Percentiles rank a stretch among this genome's conserved stretches.
Conservation (phyloP, 2,888 invertebrate genomes). For the Eilema caniola region DNA sequence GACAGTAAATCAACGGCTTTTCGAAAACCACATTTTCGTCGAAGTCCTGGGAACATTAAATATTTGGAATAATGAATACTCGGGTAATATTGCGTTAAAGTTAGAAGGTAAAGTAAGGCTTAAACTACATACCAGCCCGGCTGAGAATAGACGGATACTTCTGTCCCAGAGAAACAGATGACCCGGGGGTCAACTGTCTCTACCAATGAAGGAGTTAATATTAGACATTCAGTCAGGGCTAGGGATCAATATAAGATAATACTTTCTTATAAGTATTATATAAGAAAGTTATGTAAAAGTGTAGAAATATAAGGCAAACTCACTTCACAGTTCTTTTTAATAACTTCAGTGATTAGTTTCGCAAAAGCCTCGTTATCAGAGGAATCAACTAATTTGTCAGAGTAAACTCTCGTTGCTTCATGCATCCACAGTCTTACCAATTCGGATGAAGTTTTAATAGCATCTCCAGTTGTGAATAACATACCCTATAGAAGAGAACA, state of each 20-base stretch:
- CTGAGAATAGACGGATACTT: too few species aligned
- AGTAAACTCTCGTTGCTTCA: constrained; percentile 96
- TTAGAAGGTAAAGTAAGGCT: too few species aligned
- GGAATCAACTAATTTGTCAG: constrained; percentile 96
- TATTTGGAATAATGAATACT: not conserved
- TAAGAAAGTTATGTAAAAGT: too few species aligned
- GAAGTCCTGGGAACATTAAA: constrained; percentile 82
- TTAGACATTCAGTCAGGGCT: too few species aligned
- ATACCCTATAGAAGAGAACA: constrained; percentile 89
- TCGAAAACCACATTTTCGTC: constrained; percentile 91
- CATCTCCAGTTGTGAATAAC: constrained; percentile 93
- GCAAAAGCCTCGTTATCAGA: constrained; percentile 91
- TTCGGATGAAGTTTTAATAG: constrained; percentile 90
- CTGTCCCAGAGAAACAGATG: too few species aligned
- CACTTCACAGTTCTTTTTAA: constrained; percentile 92
- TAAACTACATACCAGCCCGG: too few species aligned
- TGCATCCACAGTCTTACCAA: constrained; percentile 95
- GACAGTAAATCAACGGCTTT: constrained; percentile 95
- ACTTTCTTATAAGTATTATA: too few species aligned
- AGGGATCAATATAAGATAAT: too few species aligned
- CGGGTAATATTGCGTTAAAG: too few species aligned
- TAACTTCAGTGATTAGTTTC: constrained; percentile 91
- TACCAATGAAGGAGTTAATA: too few species aligned
- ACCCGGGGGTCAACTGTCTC: too few species aligned
- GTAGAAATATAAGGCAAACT: constrained; percentile 6